These are phyloP conservation scores for Chamaea fasciata DNA, from an alignment of 2,113 vertebrate genomes.

Conservation along the genomic window DNA sequence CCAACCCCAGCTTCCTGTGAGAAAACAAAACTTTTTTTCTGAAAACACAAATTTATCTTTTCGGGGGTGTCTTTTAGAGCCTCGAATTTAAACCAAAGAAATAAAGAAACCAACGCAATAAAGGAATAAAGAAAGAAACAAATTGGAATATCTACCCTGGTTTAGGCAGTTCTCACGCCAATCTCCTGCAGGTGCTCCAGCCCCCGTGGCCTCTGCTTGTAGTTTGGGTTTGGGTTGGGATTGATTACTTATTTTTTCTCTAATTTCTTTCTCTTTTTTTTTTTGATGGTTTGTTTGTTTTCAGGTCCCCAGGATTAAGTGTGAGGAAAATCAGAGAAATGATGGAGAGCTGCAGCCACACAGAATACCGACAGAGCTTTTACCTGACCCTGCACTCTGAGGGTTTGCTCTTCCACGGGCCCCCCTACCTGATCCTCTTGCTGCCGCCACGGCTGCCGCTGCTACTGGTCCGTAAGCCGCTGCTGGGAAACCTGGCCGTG, in stretches of 20 bases:
- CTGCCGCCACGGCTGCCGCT: slow-evolving; percentile 91
- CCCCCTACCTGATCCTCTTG: slow-evolving; percentile 98
- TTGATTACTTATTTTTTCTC: background rate
- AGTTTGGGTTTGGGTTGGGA: background rate
- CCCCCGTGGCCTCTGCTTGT: slow-evolving; percentile 53
- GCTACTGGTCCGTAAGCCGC: slow-evolving; percentile 96
- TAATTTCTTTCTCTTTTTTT: background rate
- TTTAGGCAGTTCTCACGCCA: background rate
- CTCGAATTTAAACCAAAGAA: slow-evolving; percentile 23
- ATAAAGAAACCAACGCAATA: slow-evolving; percentile 30
- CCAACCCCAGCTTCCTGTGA: background rate
- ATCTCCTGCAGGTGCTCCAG: slow-evolving; percentile 29
- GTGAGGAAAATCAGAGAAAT: slow-evolving; percentile 73
- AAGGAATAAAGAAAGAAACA: slow-evolving; percentile 32
- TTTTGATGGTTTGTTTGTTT: background rate
- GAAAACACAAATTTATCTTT: background rate
- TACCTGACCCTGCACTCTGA: slow-evolving; percentile 92
- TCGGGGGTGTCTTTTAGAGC: background rate
- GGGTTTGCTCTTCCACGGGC: slow-evolving; percentile 90
- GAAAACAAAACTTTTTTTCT: slow-evolving; percentile 3
- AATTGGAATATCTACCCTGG: background rate
- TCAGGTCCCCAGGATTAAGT: slow-evolving; percentile 42
- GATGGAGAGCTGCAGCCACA: slow-evolving; percentile 90
- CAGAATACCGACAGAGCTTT: slow-evolving; percentile 90
- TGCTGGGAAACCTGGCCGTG: slow-evolving; percentile 89